These are phyloP conservation scores for Pseudopipra pipra DNA, from an alignment of 2,113 vertebrate genomes.

Conservation along the genomic window DNA sequence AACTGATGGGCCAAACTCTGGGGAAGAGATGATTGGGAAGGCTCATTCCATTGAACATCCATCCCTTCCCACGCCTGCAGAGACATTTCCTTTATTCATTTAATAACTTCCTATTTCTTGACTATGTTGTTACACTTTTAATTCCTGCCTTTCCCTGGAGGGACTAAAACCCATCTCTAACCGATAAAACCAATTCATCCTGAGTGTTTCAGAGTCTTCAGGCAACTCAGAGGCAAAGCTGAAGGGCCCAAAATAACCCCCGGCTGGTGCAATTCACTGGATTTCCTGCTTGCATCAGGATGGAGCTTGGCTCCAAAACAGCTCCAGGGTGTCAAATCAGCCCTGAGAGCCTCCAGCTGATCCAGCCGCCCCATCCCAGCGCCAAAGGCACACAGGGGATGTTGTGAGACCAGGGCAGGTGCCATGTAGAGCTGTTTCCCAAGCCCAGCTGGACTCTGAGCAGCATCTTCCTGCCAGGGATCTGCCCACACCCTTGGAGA, in stretches of 20 bases:
- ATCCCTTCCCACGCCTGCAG: neutral
- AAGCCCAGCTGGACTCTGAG: neutral
- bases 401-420: too few species aligned
- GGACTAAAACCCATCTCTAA: neutral
- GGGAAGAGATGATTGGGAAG: neutral
- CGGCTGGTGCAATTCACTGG: neutral
- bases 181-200: neutral
- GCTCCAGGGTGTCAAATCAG: neutral
- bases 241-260: neutral
- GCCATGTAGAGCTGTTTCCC: neutral
- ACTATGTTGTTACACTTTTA: neutral
- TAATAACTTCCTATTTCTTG: neutral
- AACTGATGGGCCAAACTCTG: too few species aligned
- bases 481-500: neutral
- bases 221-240: neutral
- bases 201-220: neutral
- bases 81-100: neutral
- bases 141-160: neutral
- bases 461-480: neutral
- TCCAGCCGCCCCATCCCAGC: neutral
- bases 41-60: neutral
- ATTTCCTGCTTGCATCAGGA: neutral
- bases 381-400: fast-evolving
- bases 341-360: neutral
- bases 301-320: neutral